Conservation (phyloP, 2,888 invertebrate genomes). For the Athalia circularis region DNA sequence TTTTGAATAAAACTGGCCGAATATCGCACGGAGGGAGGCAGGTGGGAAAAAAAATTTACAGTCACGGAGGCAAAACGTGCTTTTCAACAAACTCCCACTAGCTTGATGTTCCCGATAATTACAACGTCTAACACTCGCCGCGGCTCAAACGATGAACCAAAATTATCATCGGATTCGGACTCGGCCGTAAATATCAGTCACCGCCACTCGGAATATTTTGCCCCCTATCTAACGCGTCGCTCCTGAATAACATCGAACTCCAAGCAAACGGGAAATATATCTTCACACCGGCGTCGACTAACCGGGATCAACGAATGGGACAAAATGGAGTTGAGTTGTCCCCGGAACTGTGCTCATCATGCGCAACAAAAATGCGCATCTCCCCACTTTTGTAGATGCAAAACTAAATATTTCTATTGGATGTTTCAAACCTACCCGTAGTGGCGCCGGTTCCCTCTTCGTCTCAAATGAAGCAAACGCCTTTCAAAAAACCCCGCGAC, state of each 20-base stretch:
- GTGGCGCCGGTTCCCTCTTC: neutral
- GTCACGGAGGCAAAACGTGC: neutral
- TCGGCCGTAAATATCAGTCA: constrained; percentile 65
- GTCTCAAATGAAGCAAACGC: no score
- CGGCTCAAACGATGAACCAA: neutral
- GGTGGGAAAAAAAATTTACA: constrained; percentile 36
- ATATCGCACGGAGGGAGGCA: neutral
- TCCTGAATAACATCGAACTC: constrained; percentile 55
- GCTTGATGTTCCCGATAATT: no score
- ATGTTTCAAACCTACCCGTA: constrained; percentile 19
- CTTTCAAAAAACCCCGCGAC: no score
- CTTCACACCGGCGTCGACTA: constrained; percentile 70
- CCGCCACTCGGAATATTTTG: constrained; percentile 55
- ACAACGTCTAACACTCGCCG: neutral
- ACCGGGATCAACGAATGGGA: constrained; percentile 65
- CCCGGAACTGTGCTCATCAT: constrained; percentile 56
- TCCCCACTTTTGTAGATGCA: constrained; percentile 36
- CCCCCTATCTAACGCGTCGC: constrained; percentile 51
- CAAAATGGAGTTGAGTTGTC: constrained; percentile 65
- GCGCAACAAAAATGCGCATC: constrained; percentile 57
- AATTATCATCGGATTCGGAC: neutral
- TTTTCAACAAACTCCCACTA: no score
- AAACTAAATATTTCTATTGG: constrained; percentile 30
- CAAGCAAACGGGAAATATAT: constrained; percentile 62
- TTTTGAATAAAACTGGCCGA: constrained; percentile 54